Conservation (phyloP, 2,888 invertebrate genomes). For the Cerceris rybyensis region DNA sequence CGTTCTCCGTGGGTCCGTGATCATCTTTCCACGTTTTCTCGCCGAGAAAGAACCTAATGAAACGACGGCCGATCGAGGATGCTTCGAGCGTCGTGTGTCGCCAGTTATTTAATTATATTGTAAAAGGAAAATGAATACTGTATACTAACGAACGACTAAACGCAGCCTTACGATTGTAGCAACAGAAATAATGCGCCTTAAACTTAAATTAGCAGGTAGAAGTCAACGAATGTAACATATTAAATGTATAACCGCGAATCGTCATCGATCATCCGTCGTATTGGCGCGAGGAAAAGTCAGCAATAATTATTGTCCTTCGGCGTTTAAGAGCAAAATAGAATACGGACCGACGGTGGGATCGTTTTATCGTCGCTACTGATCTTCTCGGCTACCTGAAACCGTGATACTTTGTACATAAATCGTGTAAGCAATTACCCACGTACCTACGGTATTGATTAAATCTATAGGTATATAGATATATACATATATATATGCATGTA, state of each 20-base stretch:
- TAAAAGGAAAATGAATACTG: background rate
- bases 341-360: slow-evolving; percentile 23
- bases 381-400: slow-evolving; percentile 67
- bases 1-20: slow-evolving; percentile 20
- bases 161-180: slow-evolving; percentile 48
- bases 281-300: slow-evolving; percentile 1
- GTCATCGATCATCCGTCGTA: slow-evolving; percentile 20
- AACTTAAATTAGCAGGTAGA: slow-evolving; percentile 18
- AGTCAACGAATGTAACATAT: background rate
- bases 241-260: background rate
- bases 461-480: slow-evolving; percentile 52
- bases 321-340: background rate
- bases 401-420: slow-evolving; percentile 69
- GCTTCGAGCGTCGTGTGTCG: background rate
- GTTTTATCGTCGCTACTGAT: slow-evolving; percentile 48
- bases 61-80: slow-evolving; percentile 30
- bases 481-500: slow-evolving; percentile 31
- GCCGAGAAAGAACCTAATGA: background rate
- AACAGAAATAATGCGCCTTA: slow-evolving; percentile 39
- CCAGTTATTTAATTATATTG: slow-evolving; percentile 23
- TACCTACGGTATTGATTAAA: slow-evolving; percentile 56
- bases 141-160: slow-evolving; percentile 30
- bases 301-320: slow-evolving; percentile 28
- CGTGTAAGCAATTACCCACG: slow-evolving; percentile 60
- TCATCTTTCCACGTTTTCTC: background rate